These are phyloP conservation scores for Lanius ludovicianus DNA, from an alignment of 2,113 vertebrate species.

Conservation along the genomic window DNA sequence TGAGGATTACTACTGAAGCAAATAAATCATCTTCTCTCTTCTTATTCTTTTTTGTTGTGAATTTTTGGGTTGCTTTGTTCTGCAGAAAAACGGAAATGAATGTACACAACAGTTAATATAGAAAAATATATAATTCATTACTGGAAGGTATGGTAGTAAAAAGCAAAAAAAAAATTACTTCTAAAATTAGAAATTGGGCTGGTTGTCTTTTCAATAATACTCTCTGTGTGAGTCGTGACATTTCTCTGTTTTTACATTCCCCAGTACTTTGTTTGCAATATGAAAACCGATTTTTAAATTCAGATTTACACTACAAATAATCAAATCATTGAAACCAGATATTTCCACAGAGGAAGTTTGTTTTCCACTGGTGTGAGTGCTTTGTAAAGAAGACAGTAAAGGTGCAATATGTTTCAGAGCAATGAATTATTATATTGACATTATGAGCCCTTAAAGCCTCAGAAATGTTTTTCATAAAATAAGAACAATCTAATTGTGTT, in stretches of 20 bases:
- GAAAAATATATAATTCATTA: not conserved
- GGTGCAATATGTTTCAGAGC: not conserved
- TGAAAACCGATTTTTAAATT: not conserved
- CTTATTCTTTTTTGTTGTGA: not conserved
- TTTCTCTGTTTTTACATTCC: not conserved
- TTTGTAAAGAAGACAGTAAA: not conserved
- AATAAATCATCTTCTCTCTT: not conserved
- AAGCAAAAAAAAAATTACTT: not conserved
- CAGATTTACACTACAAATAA: not conserved
- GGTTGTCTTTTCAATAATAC: not conserved
- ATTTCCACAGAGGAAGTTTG: not conserved
- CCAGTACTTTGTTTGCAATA: not conserved
- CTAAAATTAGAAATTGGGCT: not conserved
- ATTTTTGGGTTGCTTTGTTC: not conserved
- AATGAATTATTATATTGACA: not conserved
- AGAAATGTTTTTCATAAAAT: not conserved
- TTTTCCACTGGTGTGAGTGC: accelerated
- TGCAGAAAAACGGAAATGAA: not conserved
- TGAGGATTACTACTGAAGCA: not conserved
- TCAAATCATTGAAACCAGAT: not conserved
- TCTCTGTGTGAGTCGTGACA: accelerated
- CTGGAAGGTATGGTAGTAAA: not conserved
- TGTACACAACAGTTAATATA: not conserved
- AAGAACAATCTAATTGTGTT: not conserved
- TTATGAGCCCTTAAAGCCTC: not conserved